phyloP scores from a whole-genome alignment of 2,797 vertebrate genomes.

The Trematomus bernacchii region DNA sequence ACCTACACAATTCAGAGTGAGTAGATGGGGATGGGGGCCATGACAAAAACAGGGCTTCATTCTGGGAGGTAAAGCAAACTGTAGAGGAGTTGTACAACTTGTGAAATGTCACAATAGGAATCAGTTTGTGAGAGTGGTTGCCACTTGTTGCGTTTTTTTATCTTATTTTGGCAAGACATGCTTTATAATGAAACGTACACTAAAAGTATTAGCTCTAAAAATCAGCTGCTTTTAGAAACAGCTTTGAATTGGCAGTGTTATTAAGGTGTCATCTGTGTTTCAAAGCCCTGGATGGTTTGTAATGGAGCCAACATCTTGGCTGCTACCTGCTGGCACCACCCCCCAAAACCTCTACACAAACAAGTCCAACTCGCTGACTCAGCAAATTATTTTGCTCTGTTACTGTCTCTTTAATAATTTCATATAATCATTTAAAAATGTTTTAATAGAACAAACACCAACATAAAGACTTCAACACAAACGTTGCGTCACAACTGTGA shows the following conservation, averaged over 20 bases:
- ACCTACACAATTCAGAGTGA: no score
- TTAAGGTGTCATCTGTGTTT: constrained; percentile 10
- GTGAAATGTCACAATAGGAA: background rate
- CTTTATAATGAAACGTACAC: background rate
- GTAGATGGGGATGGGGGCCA: no score
- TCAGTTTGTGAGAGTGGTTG: background rate
- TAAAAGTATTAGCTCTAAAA: background rate
- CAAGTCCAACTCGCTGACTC: constrained; percentile 51
- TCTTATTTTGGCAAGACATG: background rate
- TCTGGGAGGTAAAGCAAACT: no score
- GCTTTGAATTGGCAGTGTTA: constrained; percentile 14
- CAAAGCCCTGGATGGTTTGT: constrained; percentile 20
- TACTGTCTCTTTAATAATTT: constrained; percentile 12
- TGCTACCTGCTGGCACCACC: constrained; percentile 27
- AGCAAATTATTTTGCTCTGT: constrained; percentile 27
- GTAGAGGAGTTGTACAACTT: no score
- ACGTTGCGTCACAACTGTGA: constrained; percentile 9
- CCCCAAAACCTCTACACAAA: constrained; percentile 26
- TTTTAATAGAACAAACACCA: background rate
- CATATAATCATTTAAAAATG: background rate
- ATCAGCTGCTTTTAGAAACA: constrained; percentile 2
- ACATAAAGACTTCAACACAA: background rate
- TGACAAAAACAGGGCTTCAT: no score
- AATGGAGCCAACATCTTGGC: background rate
- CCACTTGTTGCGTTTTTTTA: background rate